These are phyloP conservation scores for Tachysurus fulvidraco DNA, from an alignment of 2,113 vertebrate species.

Conservation along the genomic window DNA sequence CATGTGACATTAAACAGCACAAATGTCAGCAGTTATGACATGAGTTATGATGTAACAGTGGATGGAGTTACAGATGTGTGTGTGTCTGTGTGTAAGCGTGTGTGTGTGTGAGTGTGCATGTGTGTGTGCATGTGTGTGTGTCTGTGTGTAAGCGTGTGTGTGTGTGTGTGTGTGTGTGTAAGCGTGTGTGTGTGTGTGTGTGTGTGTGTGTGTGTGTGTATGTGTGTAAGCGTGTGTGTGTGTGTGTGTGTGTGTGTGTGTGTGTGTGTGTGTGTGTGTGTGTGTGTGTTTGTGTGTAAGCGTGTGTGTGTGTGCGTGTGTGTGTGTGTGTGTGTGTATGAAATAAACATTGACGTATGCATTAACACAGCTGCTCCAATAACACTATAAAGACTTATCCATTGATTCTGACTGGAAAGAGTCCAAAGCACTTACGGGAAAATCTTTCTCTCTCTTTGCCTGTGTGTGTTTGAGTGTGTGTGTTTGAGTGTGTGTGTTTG, in stretches of 20 bases:
- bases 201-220: not conserved
- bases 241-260: not conserved
- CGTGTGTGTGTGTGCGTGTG: not conserved
- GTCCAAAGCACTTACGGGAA: not conserved
- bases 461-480: not conserved
- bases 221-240: not conserved
- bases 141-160: no score
- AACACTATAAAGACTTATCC: not conserved
- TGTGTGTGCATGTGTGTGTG: no score
- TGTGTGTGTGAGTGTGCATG: not conserved
- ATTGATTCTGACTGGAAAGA: conserved; percentile 1
- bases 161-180: not conserved
- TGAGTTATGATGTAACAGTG: not conserved
- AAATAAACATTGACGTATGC: not conserved
- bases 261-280: not conserved
- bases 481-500: not conserved
- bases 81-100: not conserved
- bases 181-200: no score
- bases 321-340: not conserved
- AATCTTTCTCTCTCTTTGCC: not conserved
- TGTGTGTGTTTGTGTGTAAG: not conserved
- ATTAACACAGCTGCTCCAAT: not conserved
- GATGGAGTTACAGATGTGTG: not conserved
- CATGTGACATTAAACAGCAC: not conserved
- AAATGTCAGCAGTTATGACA: not conserved